phyloP scores from a whole-genome alignment of 1,140 invertebrate species.

The Carposina sasakii region DNA sequence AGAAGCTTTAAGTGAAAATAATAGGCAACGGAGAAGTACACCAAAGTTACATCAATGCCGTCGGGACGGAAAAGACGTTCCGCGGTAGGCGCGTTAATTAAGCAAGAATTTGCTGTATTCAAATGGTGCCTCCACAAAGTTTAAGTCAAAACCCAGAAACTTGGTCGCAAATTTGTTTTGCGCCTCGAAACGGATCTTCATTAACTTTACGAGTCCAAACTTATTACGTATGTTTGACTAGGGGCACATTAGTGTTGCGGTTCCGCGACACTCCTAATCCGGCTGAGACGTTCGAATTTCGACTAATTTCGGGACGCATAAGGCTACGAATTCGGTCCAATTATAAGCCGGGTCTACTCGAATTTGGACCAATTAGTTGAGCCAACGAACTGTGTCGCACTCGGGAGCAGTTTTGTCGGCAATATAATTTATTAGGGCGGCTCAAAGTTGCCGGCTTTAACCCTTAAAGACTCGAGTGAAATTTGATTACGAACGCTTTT shows the following conservation, averaged over 20 bases:
- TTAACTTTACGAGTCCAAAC: slow-evolving; percentile 55
- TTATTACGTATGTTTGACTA: slow-evolving; percentile 57
- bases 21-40: slow-evolving; percentile 26
- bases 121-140: slow-evolving; percentile 42
- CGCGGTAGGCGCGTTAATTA: slow-evolving; percentile 47
- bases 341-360: slow-evolving; percentile 60
- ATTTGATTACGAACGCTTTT: slow-evolving; percentile 66
- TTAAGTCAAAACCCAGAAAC: slow-evolving; percentile 47
- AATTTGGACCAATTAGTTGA: slow-evolving; percentile 70
- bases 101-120: slow-evolving; percentile 55
- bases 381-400: slow-evolving; percentile 66
- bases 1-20: slow-evolving; percentile 36
- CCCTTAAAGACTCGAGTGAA: slow-evolving; percentile 68
- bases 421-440: slow-evolving; percentile 71
- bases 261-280: slow-evolving; percentile 44
- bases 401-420: slow-evolving; percentile 67
- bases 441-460: slow-evolving; percentile 63
- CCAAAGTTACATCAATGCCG: slow-evolving; percentile 18
- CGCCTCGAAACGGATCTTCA: slow-evolving; percentile 54
- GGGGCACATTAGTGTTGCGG: slow-evolving; percentile 49
- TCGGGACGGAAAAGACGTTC: slow-evolving; percentile 14
- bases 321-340: slow-evolving; percentile 52
- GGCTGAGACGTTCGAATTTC: slow-evolving; percentile 44
- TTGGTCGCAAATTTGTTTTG: slow-evolving; percentile 52
- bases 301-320: slow-evolving; percentile 56